Evolutionary conservation across 2,888 invertebrate species (phyloP).

Genomic region (Parelbella ahira): DNA sequence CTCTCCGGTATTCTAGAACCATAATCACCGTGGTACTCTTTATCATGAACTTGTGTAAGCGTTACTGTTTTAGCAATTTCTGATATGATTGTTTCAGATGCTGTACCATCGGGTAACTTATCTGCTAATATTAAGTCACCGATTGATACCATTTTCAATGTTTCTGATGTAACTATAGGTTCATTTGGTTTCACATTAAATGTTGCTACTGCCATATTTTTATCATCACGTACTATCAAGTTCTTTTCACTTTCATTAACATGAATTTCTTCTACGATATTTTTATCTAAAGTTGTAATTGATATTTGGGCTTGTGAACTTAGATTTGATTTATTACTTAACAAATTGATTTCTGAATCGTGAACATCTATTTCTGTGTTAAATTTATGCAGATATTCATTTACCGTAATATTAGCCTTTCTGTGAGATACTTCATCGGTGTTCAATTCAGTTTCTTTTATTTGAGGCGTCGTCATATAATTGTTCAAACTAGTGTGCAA

Average conservation of each 20-base stretch:
- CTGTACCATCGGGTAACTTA: constrained; percentile 58
- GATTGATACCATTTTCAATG: constrained; percentile 58
- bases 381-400: constrained; percentile 82
- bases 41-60: constrained; percentile 83
- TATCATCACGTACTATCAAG: constrained; percentile 72
- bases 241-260: constrained; percentile 84
- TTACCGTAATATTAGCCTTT: constrained; percentile 80
- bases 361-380: constrained; percentile 79
- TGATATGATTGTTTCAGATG: constrained; percentile 75
- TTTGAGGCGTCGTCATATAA: constrained; percentile 82
- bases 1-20: constrained; percentile 44
- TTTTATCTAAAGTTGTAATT: constrained; percentile 80
- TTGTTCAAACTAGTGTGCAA: constrained; percentile 79
- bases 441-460: constrained; percentile 81
- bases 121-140: constrained; percentile 76
- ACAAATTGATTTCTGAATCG: constrained; percentile 76
- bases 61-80: constrained; percentile 83
- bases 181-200: constrained; percentile 80
- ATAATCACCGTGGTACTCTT: constrained; percentile 72
- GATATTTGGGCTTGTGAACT: constrained; percentile 64
- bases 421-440: constrained; percentile 71
- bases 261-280: constrained; percentile 77
- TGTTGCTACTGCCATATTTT: constrained; percentile 78
- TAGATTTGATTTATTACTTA: neutral
- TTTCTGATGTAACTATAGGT: constrained; percentile 81